Evolutionary conservation across 2,888 invertebrate genomes (phyloP).

Genomic region (Melieria crassipennis): DNA sequence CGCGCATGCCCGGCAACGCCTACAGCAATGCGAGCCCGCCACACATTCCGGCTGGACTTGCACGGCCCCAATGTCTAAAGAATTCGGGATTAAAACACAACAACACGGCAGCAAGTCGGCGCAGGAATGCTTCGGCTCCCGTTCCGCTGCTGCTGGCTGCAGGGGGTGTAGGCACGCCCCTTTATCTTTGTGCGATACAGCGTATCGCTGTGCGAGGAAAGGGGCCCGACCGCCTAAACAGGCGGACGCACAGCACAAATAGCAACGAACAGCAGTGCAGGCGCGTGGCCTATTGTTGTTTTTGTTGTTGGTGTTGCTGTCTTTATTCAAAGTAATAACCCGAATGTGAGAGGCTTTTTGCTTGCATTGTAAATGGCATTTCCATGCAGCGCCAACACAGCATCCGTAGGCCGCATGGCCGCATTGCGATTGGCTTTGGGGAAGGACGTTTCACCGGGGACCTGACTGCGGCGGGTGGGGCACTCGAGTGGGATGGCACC

Average conservation of each 20-base stretch:
- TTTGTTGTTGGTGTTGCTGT: slow-evolving; percentile 13
- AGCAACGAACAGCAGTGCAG: slow-evolving; percentile 12
- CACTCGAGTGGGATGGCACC: not conserved
- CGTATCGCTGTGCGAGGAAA: slow-evolving; percentile 17
- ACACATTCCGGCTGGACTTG: slow-evolving; percentile 39
- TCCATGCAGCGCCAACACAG: slow-evolving; percentile 23
- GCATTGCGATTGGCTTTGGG: slow-evolving; percentile 44
- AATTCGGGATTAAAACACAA: slow-evolving; percentile 35
- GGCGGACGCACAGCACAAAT: slow-evolving; percentile 2
- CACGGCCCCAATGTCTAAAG: slow-evolving; percentile 30
- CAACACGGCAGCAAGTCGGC: slow-evolving; percentile 36
- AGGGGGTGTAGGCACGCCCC: slow-evolving; percentile 32
- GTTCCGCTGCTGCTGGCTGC: slow-evolving; percentile 1
- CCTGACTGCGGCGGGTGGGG: not conserved
- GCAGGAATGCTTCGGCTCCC: slow-evolving; percentile 30
- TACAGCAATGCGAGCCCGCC: slow-evolving; percentile 47
- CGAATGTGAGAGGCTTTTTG: slow-evolving; percentile 3
- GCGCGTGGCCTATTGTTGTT: slow-evolving; percentile 19
- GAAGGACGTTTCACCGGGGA: not conserved
- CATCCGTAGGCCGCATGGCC: slow-evolving; percentile 10
- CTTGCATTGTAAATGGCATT: slow-evolving; percentile 28
- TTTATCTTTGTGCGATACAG: slow-evolving; percentile 23
- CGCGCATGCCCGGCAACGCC: slow-evolving; percentile 65
- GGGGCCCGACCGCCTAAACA: no score
- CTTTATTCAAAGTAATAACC: slow-evolving; percentile 1